Evolutionary conservation across 2,888 invertebrate species (phyloP).

Genomic region (Mesorhabditis belari): DNA sequence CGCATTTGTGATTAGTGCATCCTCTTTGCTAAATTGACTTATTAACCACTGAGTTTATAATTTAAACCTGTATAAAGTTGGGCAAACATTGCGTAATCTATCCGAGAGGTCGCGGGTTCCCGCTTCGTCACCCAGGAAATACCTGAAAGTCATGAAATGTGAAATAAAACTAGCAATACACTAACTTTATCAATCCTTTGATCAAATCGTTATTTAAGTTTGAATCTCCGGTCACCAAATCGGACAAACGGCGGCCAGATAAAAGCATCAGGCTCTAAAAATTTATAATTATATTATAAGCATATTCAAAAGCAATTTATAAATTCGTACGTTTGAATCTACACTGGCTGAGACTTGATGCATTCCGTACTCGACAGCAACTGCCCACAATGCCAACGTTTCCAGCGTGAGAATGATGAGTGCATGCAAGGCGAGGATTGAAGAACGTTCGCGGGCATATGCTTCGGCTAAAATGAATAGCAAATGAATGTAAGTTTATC

Average conservation of each 20-base stretch:
- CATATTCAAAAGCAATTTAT: slow-evolving; percentile 18
- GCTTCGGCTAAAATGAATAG: slow-evolving; percentile 4
- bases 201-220: slow-evolving; percentile 27
- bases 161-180: background rate
- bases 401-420: slow-evolving; percentile 62
- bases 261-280: background rate
- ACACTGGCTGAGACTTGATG: slow-evolving; percentile 58
- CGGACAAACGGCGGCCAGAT: slow-evolving; percentile 13
- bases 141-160: slow-evolving; percentile 77
- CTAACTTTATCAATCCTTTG: slow-evolving; percentile 30
- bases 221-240: slow-evolving; percentile 25
- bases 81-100: slow-evolving; percentile 80
- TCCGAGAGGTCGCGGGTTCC: slow-evolving; percentile 83
- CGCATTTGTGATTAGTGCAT: slow-evolving; percentile 32
- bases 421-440: no score
- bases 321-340: slow-evolving; percentile 15
- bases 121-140: slow-evolving; percentile 86
- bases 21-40: slow-evolving; percentile 61
- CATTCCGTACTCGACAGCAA: slow-evolving; percentile 84
- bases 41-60: slow-evolving; percentile 57
- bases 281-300: slow-evolving; percentile 26
- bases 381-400: slow-evolving; percentile 72
- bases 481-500: background rate
- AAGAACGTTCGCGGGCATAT: background rate
- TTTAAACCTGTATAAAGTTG: slow-evolving; percentile 65